Base-by-base conservation (phyloP, 2,113 vertebrate species). In the Aptenodytes forsteri region DNA sequence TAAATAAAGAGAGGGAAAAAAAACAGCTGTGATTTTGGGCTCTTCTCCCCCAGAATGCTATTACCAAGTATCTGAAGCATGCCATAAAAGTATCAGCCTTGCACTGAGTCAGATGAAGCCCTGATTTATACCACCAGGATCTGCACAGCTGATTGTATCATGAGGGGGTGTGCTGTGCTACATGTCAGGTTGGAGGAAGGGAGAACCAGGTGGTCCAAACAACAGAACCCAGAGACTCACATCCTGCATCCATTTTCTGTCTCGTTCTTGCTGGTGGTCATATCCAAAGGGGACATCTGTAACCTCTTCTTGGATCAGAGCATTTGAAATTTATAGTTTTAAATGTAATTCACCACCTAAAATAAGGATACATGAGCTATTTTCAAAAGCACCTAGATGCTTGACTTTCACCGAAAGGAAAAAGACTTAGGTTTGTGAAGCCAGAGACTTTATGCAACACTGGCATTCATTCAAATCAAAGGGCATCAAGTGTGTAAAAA, bases 91-190 rank as follows among this genome's bases (percentile, higher is more conserved):
- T 34, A 58, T 67, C 14, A 29, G 7, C 23, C 9, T 56, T 78
- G 7, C 40, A 66, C 20, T 1, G 1, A 85, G n/a, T 56, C 32
- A 42, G 8, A 32, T 49, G 38, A 67, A 86, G 34, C 17, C 12
- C 20, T 40, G 36, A n/a, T n/a, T 79, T 58, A 30, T 12, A 29
- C 4, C 26, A 79, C 9, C 10, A 81, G 17, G 3, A 81, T 16
- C 13, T 84, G 11, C 36, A 65, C 30, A 56, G 9, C 8, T 38
- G 40, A 44, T 81, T 7, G 11, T 25, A 49, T 46, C 13, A 15
- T 10, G 18, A 55, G 5, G 1, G 0, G 12, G 11, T n/a, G 11
- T 2, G 1, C 49, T 54, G 47, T 49, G 10, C 16, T 71, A 3
- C 38, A 9, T 40, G 13, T 54, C 18, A 64, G 7, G 11, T 19